Evolutionary conservation across 2,113 vertebrate genomes (phyloP), one percentile per base, ranked within the genome.

Genomic region (Atrichornis clamosus): DNA sequence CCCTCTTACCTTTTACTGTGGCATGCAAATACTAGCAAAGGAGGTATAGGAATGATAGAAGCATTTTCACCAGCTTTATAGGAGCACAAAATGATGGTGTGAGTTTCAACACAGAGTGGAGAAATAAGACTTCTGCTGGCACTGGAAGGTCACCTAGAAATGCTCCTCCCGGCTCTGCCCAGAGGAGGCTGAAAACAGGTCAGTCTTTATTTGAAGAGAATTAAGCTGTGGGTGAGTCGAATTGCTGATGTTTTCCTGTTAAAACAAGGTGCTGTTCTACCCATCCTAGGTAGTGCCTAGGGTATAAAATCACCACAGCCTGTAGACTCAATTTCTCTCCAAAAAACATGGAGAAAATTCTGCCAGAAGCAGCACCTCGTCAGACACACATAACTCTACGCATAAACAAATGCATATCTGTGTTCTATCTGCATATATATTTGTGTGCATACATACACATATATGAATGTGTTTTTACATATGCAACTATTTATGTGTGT

Each of bases 161-260:
- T 86, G 59, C 10, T 80, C 30, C 42, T 84, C 68, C 33, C 63
- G 74, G 7, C 23, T 27, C 47, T 35, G 35, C 67, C 83, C 65
- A 80, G 70, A 78, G 22, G 46, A 85, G 33, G 39, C 41, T 90
- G 87, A 74, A 88, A 85, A 90, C 78, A 96, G 82, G 46, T 77
- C 73, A 83, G 50, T 53, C 85, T 83, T 83, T 94, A 88, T 85
- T 74, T 83, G 83, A 68, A 83, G 68, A 88, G 82, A 55, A 91
- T 93, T 88, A 90, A 93, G 47, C 52, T 59, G 28, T 81, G 42
- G 59, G 56, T 94, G 72, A 92, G 72, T 90, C 0, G 0, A 46
- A 77, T 83, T 69, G 59, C 27, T 77, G 39, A 67, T 56, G 32
- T 67, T 89, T 95, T 76, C 7, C 52, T 65, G 47, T 20, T 86